Conservation (phyloP, 2,113 vertebrate genomes). For the Sylvietta virens region DNA sequence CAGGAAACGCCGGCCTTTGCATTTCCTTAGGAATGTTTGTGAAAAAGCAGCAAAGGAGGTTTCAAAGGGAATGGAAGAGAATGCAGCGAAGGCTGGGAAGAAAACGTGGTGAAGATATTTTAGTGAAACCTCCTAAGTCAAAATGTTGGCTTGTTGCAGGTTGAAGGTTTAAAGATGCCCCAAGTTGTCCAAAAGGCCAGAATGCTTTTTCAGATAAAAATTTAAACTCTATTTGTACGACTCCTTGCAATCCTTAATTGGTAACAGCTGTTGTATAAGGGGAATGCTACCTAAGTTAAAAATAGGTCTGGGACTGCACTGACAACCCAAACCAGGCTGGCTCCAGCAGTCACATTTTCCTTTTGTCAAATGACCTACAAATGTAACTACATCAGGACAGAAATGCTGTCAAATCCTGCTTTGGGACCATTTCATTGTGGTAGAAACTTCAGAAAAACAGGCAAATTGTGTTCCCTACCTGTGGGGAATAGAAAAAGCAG, state of each 20-base stretch:
- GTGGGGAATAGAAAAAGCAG: too few relatives aligned
- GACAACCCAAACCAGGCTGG: neutral
- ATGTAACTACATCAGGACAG: neutral
- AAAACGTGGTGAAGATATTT: neutral
- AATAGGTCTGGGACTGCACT: neutral
- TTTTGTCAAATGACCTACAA: neutral
- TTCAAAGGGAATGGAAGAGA: neutral
- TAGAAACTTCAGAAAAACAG: neutral
- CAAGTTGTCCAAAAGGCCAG: neutral
- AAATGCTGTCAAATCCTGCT: neutral
- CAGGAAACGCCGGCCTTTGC: neutral
- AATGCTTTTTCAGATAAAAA: neutral
- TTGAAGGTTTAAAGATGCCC: neutral
- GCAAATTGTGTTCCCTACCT: neutral
- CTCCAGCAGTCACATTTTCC: neutral
- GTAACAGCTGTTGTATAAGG: neutral
- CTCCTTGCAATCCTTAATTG: slow-evolving; percentile 10
- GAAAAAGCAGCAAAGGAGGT: neutral
- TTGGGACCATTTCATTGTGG: neutral
- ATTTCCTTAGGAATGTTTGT: neutral
- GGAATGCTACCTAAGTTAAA: neutral
- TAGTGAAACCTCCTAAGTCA: neutral
- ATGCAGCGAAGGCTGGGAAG: neutral
- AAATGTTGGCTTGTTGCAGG: neutral
- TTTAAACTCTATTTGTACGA: neutral